These are phyloP conservation scores for Fulica atra DNA, from an alignment of 2,113 vertebrate species.

Conservation along the genomic window DNA sequence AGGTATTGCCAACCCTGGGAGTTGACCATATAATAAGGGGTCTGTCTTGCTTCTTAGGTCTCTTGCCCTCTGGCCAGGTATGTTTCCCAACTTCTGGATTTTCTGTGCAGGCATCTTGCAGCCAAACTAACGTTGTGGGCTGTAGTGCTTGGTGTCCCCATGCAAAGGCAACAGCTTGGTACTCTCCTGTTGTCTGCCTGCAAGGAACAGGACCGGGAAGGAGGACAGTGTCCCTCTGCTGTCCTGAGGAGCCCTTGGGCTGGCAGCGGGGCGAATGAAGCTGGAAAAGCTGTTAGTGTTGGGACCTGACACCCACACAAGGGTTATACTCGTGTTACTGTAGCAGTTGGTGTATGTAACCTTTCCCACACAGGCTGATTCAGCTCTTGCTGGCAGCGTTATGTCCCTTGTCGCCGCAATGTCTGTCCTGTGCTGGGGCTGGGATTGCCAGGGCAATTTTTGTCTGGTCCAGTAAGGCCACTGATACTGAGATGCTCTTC, in stretches of 20 bases:
- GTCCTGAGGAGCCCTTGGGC: neutral
- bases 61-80: neutral
- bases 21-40: no score
- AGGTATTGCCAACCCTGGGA: neutral
- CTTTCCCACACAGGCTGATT: neutral
- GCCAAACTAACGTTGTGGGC: fast-evolving
- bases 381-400: neutral
- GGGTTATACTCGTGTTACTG: neutral
- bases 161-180: neutral
- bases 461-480: neutral
- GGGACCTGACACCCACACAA: neutral
- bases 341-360: neutral
- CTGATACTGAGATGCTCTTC: neutral
- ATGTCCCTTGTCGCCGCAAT: neutral
- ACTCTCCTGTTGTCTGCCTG: neutral
- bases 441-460: neutral
- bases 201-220: neutral
- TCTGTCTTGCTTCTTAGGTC: neutral
- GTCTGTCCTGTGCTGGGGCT: neutral
- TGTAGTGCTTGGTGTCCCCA: fast-evolving
- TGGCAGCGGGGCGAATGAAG: neutral
- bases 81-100: neutral
- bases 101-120: neutral
- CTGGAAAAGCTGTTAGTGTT: neutral
- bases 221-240: neutral